Percentiles rank a stretch among this genome's conserved stretches.
Conservation (phyloP, 2,888 invertebrate species). For the Luperina testacea region DNA sequence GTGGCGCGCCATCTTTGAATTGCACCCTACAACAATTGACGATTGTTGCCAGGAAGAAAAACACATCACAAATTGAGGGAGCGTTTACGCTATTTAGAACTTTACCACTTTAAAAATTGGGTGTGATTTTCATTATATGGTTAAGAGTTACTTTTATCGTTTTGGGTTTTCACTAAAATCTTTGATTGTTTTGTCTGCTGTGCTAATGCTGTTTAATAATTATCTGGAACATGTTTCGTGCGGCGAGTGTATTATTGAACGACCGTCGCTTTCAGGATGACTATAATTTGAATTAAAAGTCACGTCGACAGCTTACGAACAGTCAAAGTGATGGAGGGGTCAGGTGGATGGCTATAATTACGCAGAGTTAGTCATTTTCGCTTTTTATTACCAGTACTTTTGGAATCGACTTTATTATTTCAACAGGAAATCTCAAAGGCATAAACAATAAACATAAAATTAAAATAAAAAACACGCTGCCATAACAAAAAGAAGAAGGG, state of each 20-base stretch:
- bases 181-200: constrained; percentile 85
- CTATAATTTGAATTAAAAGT: constrained; percentile 81
- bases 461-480: background rate
- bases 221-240: constrained; percentile 84
- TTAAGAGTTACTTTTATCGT: constrained; percentile 15
- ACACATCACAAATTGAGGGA: constrained; percentile 66
- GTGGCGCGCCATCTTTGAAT: constrained; percentile 88
- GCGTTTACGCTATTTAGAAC: constrained; percentile 54
- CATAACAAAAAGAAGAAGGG: background rate
- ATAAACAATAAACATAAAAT: background rate
- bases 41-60: constrained; percentile 80
- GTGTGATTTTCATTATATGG: constrained; percentile 49
- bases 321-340: constrained; percentile 39
- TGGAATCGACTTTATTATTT: background rate
- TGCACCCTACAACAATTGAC: constrained; percentile 84
- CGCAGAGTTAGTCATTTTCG: constrained; percentile 29
- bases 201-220: constrained; percentile 88
- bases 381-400: constrained; percentile 21
- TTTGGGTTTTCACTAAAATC: constrained; percentile 33
- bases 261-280: constrained; percentile 76
- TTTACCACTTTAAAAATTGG: constrained; percentile 38
- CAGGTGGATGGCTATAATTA: constrained; percentile 44
- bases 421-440: background rate
- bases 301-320: constrained; percentile 67
- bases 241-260: constrained; percentile 78